A percentile compares a stretch with the other conserved stretches of the same genome.
Evolutionary conservation across 2,113 vertebrate species (phyloP).

Genomic region (Neogale vison): DNA sequence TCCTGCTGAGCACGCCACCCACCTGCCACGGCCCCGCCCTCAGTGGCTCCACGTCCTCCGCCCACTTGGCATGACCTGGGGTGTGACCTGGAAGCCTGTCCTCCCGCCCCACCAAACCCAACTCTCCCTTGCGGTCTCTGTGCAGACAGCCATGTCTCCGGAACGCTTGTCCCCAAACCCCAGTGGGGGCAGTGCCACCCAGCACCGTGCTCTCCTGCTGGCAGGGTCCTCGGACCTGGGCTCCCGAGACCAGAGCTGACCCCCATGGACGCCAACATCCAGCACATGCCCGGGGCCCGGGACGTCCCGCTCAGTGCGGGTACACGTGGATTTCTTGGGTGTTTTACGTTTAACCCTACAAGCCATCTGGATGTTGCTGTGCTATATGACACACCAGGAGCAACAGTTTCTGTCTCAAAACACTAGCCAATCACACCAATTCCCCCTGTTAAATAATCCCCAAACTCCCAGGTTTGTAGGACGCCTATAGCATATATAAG

Average conservation of each 20-base stretch:
- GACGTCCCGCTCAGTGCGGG: neutral
- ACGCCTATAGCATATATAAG: neutral
- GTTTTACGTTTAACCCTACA: neutral
- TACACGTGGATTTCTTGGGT: neutral
- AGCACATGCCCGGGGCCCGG: neutral
- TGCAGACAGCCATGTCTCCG: neutral
- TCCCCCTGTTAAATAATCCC: neutral
- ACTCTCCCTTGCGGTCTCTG: neutral
- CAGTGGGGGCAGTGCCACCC: neutral
- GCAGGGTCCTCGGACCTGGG: neutral
- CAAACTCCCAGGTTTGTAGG: neutral
- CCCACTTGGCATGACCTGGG: neutral
- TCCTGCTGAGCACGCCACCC: neutral
- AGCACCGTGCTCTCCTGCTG: no score
- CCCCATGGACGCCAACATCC: neutral
- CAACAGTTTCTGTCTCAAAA: neutral
- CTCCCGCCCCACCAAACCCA: rapidly evolving
- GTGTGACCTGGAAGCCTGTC: neutral
- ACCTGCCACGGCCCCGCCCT: neutral
- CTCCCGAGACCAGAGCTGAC: neutral
- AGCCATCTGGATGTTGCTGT: neutral
- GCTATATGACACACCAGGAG: neutral
- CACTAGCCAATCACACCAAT: neutral
- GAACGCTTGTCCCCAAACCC: neutral
- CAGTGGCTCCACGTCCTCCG: neutral